These are phyloP conservation scores for Synchiropus splendidus DNA, from an alignment of 2,113 vertebrate species.

Conservation along the genomic window DNA sequence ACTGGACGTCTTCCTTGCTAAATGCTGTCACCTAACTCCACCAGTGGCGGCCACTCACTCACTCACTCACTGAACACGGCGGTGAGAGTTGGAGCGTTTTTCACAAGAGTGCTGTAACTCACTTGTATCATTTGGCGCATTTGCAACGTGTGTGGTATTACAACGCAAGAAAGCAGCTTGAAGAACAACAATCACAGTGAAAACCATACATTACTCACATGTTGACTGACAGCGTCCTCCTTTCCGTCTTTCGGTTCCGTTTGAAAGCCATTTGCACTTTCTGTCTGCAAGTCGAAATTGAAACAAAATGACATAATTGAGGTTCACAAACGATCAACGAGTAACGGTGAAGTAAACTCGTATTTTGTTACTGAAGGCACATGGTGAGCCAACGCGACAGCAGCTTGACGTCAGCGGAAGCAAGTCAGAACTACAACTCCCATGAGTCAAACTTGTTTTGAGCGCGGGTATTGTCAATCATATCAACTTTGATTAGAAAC, in stretches of 20 bases:
- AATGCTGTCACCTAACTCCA: too few species aligned
- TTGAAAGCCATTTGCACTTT: background rate
- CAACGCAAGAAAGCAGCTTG: too few species aligned
- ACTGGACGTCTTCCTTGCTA: too few species aligned
- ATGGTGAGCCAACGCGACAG: constrained; percentile 2
- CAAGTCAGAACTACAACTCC: constrained; percentile 39
- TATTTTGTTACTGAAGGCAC: constrained; percentile 5
- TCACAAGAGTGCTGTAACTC: too few species aligned
- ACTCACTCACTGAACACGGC: too few species aligned
- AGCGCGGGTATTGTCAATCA: background rate
- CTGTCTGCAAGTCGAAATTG: constrained; percentile 57
- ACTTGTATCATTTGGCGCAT: too few species aligned
- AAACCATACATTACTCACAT: constrained; percentile 42
- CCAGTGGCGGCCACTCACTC: too few species aligned
- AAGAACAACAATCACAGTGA: constrained; percentile 1
- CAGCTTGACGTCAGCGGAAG: background rate
- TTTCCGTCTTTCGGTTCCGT: constrained; percentile 8
- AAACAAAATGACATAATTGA: constrained; percentile 68
- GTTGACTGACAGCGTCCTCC: constrained; percentile 2
- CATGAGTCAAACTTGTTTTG: constrained; percentile 11
- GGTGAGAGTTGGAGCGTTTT: too few species aligned
- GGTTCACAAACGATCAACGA: background rate
- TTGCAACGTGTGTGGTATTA: too few species aligned
- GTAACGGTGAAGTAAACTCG: background rate
- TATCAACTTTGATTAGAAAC: too few species aligned